phyloP scores from a whole-genome alignment of 2,888 invertebrate species.

The Lasioglossum malachurum region DNA sequence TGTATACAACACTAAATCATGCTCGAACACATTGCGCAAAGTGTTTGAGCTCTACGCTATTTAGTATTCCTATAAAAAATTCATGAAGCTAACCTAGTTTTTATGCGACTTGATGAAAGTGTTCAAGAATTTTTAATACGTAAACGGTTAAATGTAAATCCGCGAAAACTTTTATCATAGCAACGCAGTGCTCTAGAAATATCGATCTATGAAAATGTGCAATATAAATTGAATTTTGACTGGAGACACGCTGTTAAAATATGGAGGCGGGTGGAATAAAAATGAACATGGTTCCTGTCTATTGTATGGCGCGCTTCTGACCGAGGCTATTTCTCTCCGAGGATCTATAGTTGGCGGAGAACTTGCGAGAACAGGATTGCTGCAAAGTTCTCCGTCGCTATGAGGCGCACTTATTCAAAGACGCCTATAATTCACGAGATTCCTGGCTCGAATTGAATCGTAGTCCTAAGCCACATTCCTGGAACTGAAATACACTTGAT shows the following conservation, averaged over 20 bases:
- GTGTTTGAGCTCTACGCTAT: background rate
- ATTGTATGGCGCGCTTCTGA: background rate
- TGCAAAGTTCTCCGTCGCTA: background rate
- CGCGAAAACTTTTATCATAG: background rate
- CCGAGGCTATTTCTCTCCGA: background rate
- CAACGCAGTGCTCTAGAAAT: background rate
- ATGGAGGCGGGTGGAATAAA: background rate
- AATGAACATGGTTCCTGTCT: background rate
- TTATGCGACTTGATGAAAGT: background rate
- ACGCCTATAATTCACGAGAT: constrained; percentile 7
- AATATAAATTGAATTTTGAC: background rate
- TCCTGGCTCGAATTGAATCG: background rate
- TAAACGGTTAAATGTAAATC: background rate
- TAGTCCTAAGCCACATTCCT: background rate
- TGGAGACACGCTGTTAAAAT: background rate
- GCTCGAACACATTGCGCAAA: background rate
- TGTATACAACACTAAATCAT: background rate
- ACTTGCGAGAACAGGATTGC: constrained; percentile 14
- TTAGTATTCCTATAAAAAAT: background rate
- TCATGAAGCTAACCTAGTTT: background rate
- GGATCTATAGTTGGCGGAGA: background rate
- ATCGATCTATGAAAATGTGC: background rate
- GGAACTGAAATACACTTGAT: background rate
- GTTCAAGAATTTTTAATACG: background rate
- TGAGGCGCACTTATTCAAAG: background rate